Conservation (phyloP, 2,797 vertebrate species). For the Pseudochirops corinnae region DNA sequence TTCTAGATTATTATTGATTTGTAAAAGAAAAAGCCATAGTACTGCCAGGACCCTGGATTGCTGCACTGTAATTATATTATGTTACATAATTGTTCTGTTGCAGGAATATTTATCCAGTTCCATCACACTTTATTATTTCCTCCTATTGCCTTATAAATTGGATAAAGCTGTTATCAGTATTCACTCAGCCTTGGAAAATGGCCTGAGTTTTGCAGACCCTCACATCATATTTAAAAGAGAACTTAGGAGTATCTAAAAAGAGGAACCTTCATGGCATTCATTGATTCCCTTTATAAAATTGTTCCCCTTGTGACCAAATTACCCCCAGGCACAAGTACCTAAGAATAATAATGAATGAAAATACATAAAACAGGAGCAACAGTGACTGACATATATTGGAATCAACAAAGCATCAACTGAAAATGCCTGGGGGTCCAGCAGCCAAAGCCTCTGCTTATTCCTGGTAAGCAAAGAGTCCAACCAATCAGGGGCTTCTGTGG, state of each 20-base stretch:
- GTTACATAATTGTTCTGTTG: conserved; percentile 70
- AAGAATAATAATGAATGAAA: conserved; percentile 18
- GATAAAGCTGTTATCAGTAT: conserved; percentile 78
- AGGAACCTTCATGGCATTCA: conserved; percentile 51
- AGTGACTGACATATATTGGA: not conserved
- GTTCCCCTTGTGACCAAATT: not conserved
- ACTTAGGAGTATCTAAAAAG: conserved; percentile 70
- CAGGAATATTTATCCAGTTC: conserved; percentile 77
- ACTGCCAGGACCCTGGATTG: conserved; percentile 53
- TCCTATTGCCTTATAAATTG: conserved; percentile 76
- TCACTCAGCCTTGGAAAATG: conserved; percentile 64
- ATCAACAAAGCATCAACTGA: not conserved
- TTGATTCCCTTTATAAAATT: conserved; percentile 40
- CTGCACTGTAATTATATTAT: conserved; percentile 65
- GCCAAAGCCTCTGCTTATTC: not conserved
- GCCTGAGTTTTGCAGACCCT: conserved; percentile 62
- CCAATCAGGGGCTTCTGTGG: not conserved
- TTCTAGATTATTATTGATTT: conserved; percentile 35
- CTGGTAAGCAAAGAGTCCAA: not conserved
- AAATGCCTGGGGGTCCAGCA: not conserved
- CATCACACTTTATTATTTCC: conserved; percentile 78
- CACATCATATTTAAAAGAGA: conserved; percentile 66
- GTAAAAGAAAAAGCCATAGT: conserved; percentile 36
- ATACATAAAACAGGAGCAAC: not conserved
- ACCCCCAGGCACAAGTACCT: conserved; percentile 45